These are phyloP conservation scores for Acropora tenuis DNA, from an alignment of 64 coral and sea anemone species.

Conservation along the genomic window DNA sequence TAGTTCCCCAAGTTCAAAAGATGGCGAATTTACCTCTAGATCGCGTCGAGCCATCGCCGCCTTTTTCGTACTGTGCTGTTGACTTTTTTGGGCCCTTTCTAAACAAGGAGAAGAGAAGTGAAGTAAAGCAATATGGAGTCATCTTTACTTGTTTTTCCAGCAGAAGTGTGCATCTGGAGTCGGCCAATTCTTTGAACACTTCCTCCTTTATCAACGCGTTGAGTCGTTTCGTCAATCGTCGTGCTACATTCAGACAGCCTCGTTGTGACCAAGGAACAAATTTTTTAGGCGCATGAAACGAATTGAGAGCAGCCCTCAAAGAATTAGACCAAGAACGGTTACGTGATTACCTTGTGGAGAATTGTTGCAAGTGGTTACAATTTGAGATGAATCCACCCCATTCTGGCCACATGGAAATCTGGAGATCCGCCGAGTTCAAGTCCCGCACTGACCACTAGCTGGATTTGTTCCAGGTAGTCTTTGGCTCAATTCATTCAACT, in stretches of 20 bases:
- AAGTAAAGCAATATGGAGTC: constrained; percentile 17
- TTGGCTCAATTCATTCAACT: no score
- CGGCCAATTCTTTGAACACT: not conserved
- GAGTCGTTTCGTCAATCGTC: no score
- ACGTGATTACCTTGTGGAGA: constrained; percentile 16
- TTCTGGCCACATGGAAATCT: constrained; percentile 28
- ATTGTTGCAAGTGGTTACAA: constrained; percentile 9
- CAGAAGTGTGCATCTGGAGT: constrained; percentile 11
- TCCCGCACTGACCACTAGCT: no score
- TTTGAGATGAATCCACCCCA: constrained; percentile 32
- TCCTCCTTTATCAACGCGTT: no score
- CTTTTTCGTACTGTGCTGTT: constrained; percentile 30
- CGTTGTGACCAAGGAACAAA: no score
- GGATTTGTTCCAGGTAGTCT: no score
- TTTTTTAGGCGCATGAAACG: no score
- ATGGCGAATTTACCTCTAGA: constrained; percentile 8
- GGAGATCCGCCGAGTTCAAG: no score
- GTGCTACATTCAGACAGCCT: no score
- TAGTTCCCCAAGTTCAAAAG: not conserved
- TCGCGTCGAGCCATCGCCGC: not conserved
- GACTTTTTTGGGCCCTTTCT: constrained; percentile 22
- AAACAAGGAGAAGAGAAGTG: constrained; percentile 1
- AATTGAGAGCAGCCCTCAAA: no score
- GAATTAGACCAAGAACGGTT: not conserved
- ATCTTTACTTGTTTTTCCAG: not conserved